Percentiles rank a stretch among this genome's conserved stretches.
Evolutionary conservation across 1,140 invertebrate genomes (phyloP).

Genomic region (Philopotamus ludificatus): DNA sequence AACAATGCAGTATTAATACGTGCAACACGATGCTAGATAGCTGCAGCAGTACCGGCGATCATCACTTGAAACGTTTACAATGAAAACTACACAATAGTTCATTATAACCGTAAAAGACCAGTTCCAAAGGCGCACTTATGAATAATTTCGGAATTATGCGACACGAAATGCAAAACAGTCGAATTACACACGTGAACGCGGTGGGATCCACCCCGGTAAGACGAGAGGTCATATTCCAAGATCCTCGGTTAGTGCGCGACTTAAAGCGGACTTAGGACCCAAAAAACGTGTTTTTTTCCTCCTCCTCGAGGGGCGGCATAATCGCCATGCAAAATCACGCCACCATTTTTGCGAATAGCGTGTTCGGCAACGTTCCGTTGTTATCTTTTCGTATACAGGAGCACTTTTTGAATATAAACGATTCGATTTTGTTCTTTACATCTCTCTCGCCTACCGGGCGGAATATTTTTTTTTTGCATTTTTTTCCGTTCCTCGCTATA

Average conservation of each 20-base stretch:
- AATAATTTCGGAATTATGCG: neutral
- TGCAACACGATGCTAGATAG: too few species aligned
- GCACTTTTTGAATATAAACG: slow-evolving; percentile 42
- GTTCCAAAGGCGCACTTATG: too few species aligned
- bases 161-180: neutral
- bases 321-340: slow-evolving; percentile 6
- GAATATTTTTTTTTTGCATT: too few species aligned
- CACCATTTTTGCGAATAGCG: slow-evolving; percentile 29
- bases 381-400: slow-evolving; percentile 36
- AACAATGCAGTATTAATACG: too few species aligned
- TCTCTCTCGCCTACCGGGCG: slow-evolving; percentile 1
- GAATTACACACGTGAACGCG: too few species aligned
- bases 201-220: too few species aligned
- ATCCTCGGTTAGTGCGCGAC: neutral
- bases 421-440: slow-evolving; percentile 33
- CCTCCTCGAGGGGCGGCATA: neutral
- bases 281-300: slow-evolving; percentile 16
- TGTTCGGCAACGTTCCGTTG: slow-evolving; percentile 10
- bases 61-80: too few species aligned
- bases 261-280: neutral
- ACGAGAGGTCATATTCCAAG: neutral
- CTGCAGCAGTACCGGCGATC: too few species aligned
- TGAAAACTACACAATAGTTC: too few species aligned
- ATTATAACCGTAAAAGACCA: too few species aligned
- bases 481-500: too few species aligned